Base-by-base conservation (phyloP, 2,888 invertebrate genomes). In the Drosophila nigricruria region DNA sequence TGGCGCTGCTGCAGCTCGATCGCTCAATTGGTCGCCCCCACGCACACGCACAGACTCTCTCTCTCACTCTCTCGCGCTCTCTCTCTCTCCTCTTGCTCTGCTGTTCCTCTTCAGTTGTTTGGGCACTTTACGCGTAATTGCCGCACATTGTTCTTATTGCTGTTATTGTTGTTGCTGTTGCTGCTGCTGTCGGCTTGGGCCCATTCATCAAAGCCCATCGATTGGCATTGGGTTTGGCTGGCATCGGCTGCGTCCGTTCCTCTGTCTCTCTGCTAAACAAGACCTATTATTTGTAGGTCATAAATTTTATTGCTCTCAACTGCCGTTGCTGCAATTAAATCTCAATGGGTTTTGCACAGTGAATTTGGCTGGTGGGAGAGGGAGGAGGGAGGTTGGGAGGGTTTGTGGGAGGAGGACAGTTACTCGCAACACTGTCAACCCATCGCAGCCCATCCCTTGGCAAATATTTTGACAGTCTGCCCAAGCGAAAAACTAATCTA, bases 281-380 rank as follows among this genome's bases (percentile, higher is more conserved):
- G 89, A 82, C 81, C 90, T 87, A 91, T 91, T 91, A 91, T 91
- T 91, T 91, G 91, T 91, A 91, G 91, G 91, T 87, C 91, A 91
- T 91, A 91, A 91, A 91, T 91, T 91, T 91, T 91, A 91, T 91
- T 91, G 90, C 91, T 89, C 91, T 89, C 81, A 88, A 89, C 90
- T 91, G 91, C 84, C 90, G 91, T 81, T 89, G 77, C 70, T 83
- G 90, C 91, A 91, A 91, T 91, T 91, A 91, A 91, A 91, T 91
- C 87, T 90, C 79, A 90, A 89, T 89, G 90, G 88, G 65, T 53
- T 53, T 27, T 38, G 53, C 52, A 34, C 52, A 50, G 50, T 50
- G 27, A 5, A 27, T 49, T 16, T 4, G 30, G 6, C 1, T 9
- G 27, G 27, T 47, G 20, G 23, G 50, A 81, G 88, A 58, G 1